Conservation (phyloP, 2,113 vertebrate genomes). For the Actenoides hombroni region DNA sequence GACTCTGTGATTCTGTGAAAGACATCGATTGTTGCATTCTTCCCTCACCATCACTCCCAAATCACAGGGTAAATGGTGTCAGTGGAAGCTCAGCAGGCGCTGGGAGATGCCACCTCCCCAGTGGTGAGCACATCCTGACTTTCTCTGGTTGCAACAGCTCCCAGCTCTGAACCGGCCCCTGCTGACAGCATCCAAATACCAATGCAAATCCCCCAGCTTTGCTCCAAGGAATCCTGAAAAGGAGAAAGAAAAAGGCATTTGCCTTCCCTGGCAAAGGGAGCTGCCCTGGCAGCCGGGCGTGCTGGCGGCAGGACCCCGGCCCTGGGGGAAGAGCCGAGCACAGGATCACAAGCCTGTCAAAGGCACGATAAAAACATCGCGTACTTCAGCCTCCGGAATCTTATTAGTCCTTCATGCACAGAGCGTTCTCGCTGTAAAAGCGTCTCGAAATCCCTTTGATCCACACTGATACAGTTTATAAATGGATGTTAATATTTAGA, state of each 20-base stretch:
- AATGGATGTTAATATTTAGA: slow-evolving; percentile 69
- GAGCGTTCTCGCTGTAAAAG: neutral
- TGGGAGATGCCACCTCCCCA: neutral
- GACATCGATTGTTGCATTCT: neutral
- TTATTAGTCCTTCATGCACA: slow-evolving; percentile 55
- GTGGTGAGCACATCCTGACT: neutral
- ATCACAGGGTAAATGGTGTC: neutral
- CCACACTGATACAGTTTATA: slow-evolving; percentile 55
- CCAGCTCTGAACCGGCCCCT: neutral
- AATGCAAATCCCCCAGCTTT: rapidly evolving
- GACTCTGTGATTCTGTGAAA: too few species aligned
- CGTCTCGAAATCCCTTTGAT: slow-evolving; percentile 63
- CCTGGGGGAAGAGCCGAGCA: neutral
- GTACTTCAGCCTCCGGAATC: slow-evolving; percentile 48
- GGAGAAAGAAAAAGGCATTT: neutral
- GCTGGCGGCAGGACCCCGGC: neutral
- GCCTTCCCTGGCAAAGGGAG: neutral
- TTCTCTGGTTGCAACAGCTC: neutral
- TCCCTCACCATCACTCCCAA: neutral
- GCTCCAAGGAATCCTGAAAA: neutral
- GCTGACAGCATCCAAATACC: neutral
- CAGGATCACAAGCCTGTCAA: slow-evolving; percentile 31
- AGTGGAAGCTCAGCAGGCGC: neutral
- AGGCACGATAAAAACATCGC: slow-evolving; percentile 27
- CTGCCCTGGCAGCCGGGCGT: neutral